phyloP scores from a whole-genome alignment of 1,140 invertebrate species.

The Ceratina australensis region DNA sequence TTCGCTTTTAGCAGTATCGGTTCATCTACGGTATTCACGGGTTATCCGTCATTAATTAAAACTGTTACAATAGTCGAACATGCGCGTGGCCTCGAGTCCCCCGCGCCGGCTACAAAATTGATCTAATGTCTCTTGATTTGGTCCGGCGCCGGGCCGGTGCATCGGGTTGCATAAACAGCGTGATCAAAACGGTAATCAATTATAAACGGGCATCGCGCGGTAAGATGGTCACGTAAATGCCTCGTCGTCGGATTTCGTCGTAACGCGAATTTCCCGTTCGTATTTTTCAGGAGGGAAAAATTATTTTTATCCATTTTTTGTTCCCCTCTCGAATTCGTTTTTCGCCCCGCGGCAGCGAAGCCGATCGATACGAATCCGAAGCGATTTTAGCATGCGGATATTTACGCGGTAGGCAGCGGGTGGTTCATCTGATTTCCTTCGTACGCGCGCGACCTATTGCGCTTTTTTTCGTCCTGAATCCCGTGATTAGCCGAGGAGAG shows the following conservation, averaged over 20 bases:
- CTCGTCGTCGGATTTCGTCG: too few species aligned
- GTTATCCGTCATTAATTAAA: slow-evolving; percentile 43
- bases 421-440: background rate
- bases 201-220: background rate
- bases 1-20: slow-evolving; percentile 8
- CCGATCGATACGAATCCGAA: too few species aligned
- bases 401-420: too few species aligned
- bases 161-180: background rate
- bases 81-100: background rate
- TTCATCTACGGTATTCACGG: slow-evolving; percentile 14
- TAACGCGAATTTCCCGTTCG: too few species aligned
- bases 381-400: too few species aligned
- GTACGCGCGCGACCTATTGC: background rate
- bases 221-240: background rate
- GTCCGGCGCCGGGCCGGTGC: background rate
- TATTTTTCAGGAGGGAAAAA: too few species aligned
- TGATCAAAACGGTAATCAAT: slow-evolving; percentile 9
- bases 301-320: too few species aligned
- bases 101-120: background rate
- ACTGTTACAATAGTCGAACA: slow-evolving; percentile 24
- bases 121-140: slow-evolving; percentile 23
- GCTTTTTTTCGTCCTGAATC: slow-evolving; percentile 28
- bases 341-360: too few species aligned
- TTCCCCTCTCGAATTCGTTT: too few species aligned
- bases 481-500: slow-evolving; percentile 20